Evolutionary conservation across 2,888 invertebrate genomes (phyloP), one percentile per base, ranked within the genome.

Genomic region (Seira musarum): DNA sequence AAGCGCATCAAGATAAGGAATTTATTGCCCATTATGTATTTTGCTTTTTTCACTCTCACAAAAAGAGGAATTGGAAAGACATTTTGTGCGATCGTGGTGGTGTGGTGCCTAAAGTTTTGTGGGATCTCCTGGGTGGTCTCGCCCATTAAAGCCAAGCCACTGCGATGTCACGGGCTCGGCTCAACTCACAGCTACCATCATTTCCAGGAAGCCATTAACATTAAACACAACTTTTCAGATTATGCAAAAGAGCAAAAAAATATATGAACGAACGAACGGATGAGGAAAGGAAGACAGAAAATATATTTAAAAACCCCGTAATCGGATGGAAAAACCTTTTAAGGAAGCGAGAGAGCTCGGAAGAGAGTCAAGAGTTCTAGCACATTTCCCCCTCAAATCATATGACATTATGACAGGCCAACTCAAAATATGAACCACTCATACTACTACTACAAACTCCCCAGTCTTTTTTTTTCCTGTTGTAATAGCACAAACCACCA

Each of bases 171-270:
- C 21, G 5, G 5, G 3, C 60, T 21, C 60, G 13, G 6, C 13
- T 13, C 40, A 40, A 40, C 40, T 8, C n/a, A n/a, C 6, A 60
- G 21, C 60, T 10, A 60, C 64, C 22, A 64, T 72, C 72, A 72
- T 22, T 72, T 22, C 64, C 64, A 72, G 72, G 72, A 72, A 72
- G 64, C 63, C 64, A 72, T 72, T 72, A 64, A 64, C 46, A 24
- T n/a, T 60, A 49, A 72, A 63, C 19, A 63, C 24, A 71, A 60
- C 40, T 60, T 60, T 60, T 60, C 21, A 60, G 60, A 60, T 60
- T 60, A 60, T 60, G 60, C 60, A 60, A 60, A 60, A 60, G 60
- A 60, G 60, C 6, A 49, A 49, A 49, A 49, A 49, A 2, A 49
- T 2, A 15, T 2, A 49, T 8, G 30, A n/a, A 49, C 15, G 49